These are phyloP conservation scores for Catharus bicknelli DNA, from an alignment of 2,113 vertebrate species.

Conservation along the genomic window DNA sequence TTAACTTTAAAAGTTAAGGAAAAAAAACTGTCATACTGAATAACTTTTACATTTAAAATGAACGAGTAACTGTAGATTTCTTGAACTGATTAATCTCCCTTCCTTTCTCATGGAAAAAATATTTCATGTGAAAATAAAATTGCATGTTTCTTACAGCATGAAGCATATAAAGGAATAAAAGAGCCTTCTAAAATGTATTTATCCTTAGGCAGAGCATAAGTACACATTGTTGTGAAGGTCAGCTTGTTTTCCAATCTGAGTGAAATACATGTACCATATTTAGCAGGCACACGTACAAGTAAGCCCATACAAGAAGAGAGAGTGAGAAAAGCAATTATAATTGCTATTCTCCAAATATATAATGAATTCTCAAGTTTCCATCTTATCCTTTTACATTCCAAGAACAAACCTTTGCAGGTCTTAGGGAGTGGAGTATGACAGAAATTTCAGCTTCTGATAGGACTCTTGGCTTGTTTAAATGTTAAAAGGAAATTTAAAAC, in stretches of 20 bases:
- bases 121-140: not conserved
- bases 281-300: conserved; percentile 11
- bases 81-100: not conserved
- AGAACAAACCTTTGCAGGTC: not conserved
- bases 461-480: not conserved
- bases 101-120: not conserved
- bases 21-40: not conserved
- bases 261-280: conserved; percentile 29
- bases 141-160: not conserved
- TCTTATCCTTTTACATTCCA: conserved; percentile 1
- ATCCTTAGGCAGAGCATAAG: conserved; percentile 27
- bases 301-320: conserved; percentile 32
- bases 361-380: conserved; percentile 24
- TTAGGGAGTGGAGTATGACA: not conserved
- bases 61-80: not conserved
- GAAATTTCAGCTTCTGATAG: not conserved
- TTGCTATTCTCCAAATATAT: conserved; percentile 29
- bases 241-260: conserved; percentile 41
- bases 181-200: not conserved
- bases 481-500: not conserved
- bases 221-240: conserved; percentile 26
- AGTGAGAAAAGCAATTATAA: conserved; percentile 64
- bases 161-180: not conserved
- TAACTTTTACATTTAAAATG: not conserved
- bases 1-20: conserved; percentile 16